Conservation (phyloP, 2,113 vertebrate genomes). For the Phasianus colchicus region DNA sequence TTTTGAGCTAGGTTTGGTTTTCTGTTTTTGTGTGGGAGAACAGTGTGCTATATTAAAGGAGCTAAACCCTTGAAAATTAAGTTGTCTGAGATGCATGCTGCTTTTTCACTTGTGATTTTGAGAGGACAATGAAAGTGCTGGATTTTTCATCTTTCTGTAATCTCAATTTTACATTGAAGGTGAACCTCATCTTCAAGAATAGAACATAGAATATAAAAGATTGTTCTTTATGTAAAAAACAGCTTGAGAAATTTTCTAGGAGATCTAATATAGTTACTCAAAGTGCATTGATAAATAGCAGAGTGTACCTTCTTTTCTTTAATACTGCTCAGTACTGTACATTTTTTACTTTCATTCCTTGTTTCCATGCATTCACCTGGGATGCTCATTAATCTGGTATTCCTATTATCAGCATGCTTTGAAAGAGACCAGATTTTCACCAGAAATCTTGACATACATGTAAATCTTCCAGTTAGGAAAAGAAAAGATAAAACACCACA, state of each 20-base stretch:
- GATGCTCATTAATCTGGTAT: background rate
- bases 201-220: background rate
- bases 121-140: background rate
- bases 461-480: background rate
- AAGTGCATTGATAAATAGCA: background rate
- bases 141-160: background rate
- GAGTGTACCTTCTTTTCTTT: background rate
- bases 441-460: background rate
- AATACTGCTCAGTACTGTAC: background rate
- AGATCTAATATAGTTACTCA: background rate
- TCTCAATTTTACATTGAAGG: background rate
- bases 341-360: slow-evolving; percentile 11
- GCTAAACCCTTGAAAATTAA: background rate
- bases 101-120: background rate
- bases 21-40: background rate
- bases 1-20: background rate
- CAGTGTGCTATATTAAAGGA: background rate
- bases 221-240: background rate
- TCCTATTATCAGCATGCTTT: slow-evolving; percentile 14
- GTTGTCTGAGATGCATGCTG: background rate
- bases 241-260: background rate
- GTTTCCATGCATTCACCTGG: background rate
- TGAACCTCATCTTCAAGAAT: background rate
- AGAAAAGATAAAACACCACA: background rate
- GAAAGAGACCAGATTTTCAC: slow-evolving; percentile 16